Evolutionary conservation across 2,888 invertebrate genomes (phyloP), one percentile per base, ranked within the genome.

Genomic region (Epirrita christyi): DNA sequence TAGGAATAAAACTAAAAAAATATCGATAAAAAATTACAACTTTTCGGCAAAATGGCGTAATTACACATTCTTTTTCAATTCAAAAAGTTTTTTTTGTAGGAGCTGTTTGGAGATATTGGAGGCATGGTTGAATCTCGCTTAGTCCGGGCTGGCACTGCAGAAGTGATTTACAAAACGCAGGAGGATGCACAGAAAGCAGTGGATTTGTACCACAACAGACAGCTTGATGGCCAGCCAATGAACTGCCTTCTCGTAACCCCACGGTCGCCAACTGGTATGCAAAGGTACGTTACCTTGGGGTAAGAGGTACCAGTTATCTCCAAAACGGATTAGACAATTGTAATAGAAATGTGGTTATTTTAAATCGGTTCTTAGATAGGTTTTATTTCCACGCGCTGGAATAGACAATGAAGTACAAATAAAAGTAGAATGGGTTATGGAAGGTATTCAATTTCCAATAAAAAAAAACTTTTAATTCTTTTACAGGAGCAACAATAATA

Each of bases 221-320:
- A 98, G 78, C 89, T 98, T 41, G 98, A 98, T 89, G 98, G 98
- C 0, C 97, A 97, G 77, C 97, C 97, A 4, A 98, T 98, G 98
- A 97, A 97, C 80, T 97, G 97, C 80, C 93, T 97, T 52, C 92
- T 97, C 63, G 97, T 97, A 6, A 96, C 96, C 77, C 96, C 96
- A 40, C 92, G 96, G 9, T 64, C 85, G 41, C 74, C 81, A 21
- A 59, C 78, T 32, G 50, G 73, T 21, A 54, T 67, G 29, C 41
- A 78, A 44, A 81, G 82, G 88, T 85, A 0, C 9, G 34, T 45
- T 27, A n/a, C n/a, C n/a, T 21, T 21, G 21, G 21, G 21, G 21
- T 21, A 21, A 21, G 21, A 21, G 21, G 21, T 21, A 3, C n/a
- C 2, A 21, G 2, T 21, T 21, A 3, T 21, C 21, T 21, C 21